Evolutionary conservation across 2,113 vertebrate species (phyloP).

Genomic region (Motacilla tschutschensis): DNA sequence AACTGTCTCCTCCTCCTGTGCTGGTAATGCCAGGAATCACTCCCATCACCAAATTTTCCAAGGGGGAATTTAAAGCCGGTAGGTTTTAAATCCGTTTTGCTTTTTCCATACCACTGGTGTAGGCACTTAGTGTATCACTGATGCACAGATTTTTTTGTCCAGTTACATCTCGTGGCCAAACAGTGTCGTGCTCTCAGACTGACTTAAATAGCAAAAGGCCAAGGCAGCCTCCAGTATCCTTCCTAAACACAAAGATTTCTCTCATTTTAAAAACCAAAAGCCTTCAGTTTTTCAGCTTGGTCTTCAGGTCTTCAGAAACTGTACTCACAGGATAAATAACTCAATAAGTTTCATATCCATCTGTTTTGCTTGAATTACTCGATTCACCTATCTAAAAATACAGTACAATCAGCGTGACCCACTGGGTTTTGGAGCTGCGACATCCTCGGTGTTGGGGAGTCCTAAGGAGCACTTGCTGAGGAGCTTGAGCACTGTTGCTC

Average conservation of each 20-base stretch:
- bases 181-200: constrained; percentile 1
- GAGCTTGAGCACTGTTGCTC: not conserved
- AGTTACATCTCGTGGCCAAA: not conserved
- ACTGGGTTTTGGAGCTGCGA: not conserved
- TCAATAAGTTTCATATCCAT: constrained; percentile 53
- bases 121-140: constrained; percentile 64
- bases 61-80: not conserved
- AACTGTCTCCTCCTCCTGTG: not conserved
- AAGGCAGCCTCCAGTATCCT: not conserved
- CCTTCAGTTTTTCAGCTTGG: not conserved
- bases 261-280: not conserved
- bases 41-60: not conserved
- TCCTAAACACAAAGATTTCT: not conserved
- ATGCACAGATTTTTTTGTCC: not conserved
- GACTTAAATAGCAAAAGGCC: not conserved
- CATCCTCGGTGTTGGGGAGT: not conserved
- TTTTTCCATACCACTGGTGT: not conserved
- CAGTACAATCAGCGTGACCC: not conserved
- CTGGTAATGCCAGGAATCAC: not conserved
- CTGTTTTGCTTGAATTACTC: constrained; percentile 49
- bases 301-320: constrained; percentile 1
- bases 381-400: constrained; percentile 62
- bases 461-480: not conserved
- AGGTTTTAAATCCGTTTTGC: not conserved
- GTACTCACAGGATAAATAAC: constrained; percentile 57